Evolutionary conservation across 2,888 invertebrate species (phyloP).

Genomic region (Ophonus ardosiacus): DNA sequence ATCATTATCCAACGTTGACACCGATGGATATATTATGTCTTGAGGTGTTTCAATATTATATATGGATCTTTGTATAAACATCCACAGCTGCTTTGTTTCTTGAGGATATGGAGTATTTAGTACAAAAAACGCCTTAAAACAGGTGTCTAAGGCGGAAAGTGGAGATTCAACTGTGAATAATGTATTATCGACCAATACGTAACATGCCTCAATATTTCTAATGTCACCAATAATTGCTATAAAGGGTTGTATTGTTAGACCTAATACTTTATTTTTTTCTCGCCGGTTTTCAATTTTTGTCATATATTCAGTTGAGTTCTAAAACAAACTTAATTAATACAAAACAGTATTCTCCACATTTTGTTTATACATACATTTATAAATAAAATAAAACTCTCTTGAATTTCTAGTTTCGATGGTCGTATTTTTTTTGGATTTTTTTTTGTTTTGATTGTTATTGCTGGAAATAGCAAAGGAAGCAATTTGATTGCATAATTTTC

Average conservation of each 20-base stretch:
- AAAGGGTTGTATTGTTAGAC: too few relatives aligned
- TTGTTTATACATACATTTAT: too few relatives aligned
- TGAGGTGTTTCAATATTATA: too few relatives aligned
- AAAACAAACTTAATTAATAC: too few relatives aligned
- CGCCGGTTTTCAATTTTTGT: not conserved
- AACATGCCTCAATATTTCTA: not conserved
- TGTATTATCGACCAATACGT: not conserved
- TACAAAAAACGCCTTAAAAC: constrained; percentile 21
- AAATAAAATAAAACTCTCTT: too few relatives aligned
- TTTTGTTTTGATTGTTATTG: not conserved
- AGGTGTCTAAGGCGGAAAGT: not conserved
- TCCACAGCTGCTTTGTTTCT: too few relatives aligned
- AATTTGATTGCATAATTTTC: not conserved
- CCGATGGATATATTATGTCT: too few relatives aligned
- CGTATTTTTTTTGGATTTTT: not conserved
- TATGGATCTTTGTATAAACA: too few relatives aligned
- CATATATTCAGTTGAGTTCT: too few relatives aligned
- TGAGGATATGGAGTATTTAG: not conserved
- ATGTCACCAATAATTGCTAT: not conserved
- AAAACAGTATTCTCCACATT: too few relatives aligned
- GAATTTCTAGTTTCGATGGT: too few relatives aligned
- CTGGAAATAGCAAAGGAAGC: not conserved
- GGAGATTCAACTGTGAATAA: not conserved
- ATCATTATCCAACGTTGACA: too few relatives aligned
- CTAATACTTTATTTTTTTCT: not conserved